A percentile compares a stretch with the other conserved stretches of the same genome.
Conservation (phyloP, 2,113 vertebrate species). For the Alligator mississippiensis region DNA sequence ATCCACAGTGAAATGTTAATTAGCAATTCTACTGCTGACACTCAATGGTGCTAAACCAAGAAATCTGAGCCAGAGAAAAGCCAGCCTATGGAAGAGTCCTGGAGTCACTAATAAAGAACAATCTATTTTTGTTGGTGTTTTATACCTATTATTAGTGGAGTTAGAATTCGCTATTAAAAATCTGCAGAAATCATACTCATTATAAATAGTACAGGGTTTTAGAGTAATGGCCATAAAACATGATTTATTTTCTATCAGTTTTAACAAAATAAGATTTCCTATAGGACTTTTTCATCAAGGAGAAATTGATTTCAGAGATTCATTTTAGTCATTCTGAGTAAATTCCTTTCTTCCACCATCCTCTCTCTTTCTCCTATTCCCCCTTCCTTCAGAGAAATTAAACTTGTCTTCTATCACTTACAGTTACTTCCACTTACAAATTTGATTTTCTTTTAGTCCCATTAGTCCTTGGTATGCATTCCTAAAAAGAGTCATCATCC, state of each 20-base stretch:
- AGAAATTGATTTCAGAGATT: neutral
- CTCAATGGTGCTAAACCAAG: neutral
- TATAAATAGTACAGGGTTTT: neutral
- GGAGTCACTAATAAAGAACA: neutral
- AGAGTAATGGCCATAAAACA: neutral
- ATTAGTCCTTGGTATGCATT: neutral
- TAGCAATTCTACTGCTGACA: neutral
- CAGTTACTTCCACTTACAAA: neutral
- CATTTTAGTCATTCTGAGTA: neutral
- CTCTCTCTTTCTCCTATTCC: too few relatives aligned
- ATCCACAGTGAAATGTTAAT: neutral
- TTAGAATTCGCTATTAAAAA: neutral
- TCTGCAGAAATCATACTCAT: neutral
- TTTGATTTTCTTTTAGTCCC: neutral
- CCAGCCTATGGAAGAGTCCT: neutral
- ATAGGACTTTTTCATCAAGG: neutral
- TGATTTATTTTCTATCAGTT: neutral
- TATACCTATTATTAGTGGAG: too few relatives aligned
- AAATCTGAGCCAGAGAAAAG: neutral
- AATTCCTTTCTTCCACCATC: neutral
- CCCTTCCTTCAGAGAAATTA: neutral
- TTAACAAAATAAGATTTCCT: neutral
- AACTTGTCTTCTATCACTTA: neutral
- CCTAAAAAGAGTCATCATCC: neutral
- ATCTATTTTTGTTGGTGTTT: neutral